Evolutionary conservation across 2,113 vertebrate species (phyloP).

Genomic region (Upupa epops): DNA sequence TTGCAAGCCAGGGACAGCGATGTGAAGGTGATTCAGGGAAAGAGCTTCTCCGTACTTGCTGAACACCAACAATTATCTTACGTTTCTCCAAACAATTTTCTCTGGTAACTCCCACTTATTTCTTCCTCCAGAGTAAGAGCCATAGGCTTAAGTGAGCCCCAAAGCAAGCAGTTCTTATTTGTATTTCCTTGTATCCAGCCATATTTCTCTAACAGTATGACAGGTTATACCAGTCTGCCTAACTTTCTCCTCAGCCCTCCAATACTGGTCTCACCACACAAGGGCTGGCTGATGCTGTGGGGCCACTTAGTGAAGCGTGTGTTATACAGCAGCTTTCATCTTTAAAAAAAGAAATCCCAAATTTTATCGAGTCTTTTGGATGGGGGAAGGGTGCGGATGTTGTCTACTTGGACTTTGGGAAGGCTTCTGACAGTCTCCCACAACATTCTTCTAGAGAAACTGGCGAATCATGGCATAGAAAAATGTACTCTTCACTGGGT

Average conservation of each 20-base stretch:
- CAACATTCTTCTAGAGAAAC: too few species aligned
- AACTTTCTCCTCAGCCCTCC: not conserved
- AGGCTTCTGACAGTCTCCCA: too few species aligned
- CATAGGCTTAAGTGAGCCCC: not conserved
- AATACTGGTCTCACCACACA: not conserved
- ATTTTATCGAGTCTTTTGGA: not conserved
- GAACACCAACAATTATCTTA: not conserved
- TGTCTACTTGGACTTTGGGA: too few species aligned
- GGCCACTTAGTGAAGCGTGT: not conserved
- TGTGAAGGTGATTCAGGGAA: not conserved
- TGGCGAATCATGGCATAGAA: too few species aligned
- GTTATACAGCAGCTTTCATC: not conserved
- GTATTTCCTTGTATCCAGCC: not conserved
- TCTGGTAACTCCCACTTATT: not conserved
- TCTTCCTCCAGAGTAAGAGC: not conserved
- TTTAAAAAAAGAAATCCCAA: not conserved
- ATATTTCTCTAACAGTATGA: not conserved
- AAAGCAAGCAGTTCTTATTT: not conserved
- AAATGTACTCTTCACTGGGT: too few species aligned
- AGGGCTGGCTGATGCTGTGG: not conserved
- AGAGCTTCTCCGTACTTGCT: not conserved
- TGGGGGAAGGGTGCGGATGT: too few species aligned
- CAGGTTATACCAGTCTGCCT: not conserved
- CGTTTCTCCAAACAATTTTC: not conserved
- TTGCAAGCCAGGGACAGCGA: not conserved